Percentiles rank a stretch among this genome's conserved stretches.
Conservation (phyloP, 2,888 invertebrate species). For the Drosophila suboccidentalis region DNA sequence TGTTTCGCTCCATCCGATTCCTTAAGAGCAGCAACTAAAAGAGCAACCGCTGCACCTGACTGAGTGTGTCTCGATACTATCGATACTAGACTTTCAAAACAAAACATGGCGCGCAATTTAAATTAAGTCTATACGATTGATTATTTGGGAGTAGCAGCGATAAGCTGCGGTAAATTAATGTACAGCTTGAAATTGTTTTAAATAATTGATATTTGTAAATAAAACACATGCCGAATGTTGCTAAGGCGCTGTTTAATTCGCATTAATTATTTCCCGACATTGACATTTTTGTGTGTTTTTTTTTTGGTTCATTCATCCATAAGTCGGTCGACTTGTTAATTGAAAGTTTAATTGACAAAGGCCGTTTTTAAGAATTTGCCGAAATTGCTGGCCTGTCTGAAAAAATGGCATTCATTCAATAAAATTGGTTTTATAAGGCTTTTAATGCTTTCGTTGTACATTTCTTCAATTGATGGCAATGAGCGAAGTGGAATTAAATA, state of each 20-base stretch:
- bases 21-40: slow-evolving; percentile 44
- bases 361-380: slow-evolving; percentile 47
- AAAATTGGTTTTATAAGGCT: slow-evolving; percentile 24
- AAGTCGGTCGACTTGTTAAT: slow-evolving; percentile 48
- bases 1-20: slow-evolving; percentile 33
- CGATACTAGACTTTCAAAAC: background rate
- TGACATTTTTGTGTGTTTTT: slow-evolving; percentile 28
- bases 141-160: too few species aligned
- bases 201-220: background rate
- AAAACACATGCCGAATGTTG: background rate
- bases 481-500: slow-evolving; percentile 61
- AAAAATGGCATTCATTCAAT: slow-evolving; percentile 44
- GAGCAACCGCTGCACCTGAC: slow-evolving; percentile 37
- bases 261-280: slow-evolving; percentile 40
- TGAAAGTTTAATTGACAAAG: slow-evolving; percentile 64
- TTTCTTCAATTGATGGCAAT: slow-evolving; percentile 68
- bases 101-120: too few species aligned
- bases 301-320: slow-evolving; percentile 51
- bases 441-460: slow-evolving; percentile 46
- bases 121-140: too few species aligned
- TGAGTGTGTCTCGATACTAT: background rate
- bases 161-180: slow-evolving; percentile 20
- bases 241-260: slow-evolving; percentile 32
- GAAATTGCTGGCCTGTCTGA: slow-evolving; percentile 24
- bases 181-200: background rate